Evolutionary conservation across 2,797 vertebrate genomes (phyloP), one percentile per base, ranked within the genome.

Genomic region (Oreochromis mossambicus): DNA sequence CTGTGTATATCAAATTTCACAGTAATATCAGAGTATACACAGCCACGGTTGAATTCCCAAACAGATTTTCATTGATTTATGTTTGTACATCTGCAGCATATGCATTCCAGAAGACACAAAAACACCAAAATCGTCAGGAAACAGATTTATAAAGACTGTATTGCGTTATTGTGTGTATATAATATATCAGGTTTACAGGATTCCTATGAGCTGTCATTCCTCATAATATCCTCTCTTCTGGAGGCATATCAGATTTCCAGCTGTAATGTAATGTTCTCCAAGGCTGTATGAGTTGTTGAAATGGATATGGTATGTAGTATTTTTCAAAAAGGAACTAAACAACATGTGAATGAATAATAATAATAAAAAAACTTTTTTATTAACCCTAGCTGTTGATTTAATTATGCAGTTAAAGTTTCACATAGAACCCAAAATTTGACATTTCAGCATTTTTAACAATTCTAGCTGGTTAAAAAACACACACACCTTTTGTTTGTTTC

Each of bases 181-280:
- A 87, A 89, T 90, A 85, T 83, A 87, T 92, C 76, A 87, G 38
- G 32, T 89, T 87, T 86, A 76, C n/a, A 66, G 46, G 66, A 80
- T 78, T 90, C 34, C 80, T 88, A 87, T 90, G 81, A 94, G 81
- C 56, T 89, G 88, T 85, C 87, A 90, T 73, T 83, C 61, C n/a
- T 83, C 55, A 82, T 89, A 87, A 88, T 79, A 85, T 85, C 78
- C 50, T 73, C 11, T 70, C 51, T 81, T 10, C 54, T 76, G 10
- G 1, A 77, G 48, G 61, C 36, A 55, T 48, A 83, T 90, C 76
- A 88, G 34, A 90, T 89, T 68, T 83, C 41, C 51, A 80, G 79
- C 34, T 68, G 56, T 56, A 84, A 38, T 83, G 77, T 52, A 73
- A 55, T 87, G 77, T 56, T 50, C 70, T 83, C 32, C 3, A 77